Evolutionary conservation across 64 coral and sea anemone genomes (phyloP), one percentile per base, ranked within the genome.

Genomic region (Actinia tenebrosa): DNA sequence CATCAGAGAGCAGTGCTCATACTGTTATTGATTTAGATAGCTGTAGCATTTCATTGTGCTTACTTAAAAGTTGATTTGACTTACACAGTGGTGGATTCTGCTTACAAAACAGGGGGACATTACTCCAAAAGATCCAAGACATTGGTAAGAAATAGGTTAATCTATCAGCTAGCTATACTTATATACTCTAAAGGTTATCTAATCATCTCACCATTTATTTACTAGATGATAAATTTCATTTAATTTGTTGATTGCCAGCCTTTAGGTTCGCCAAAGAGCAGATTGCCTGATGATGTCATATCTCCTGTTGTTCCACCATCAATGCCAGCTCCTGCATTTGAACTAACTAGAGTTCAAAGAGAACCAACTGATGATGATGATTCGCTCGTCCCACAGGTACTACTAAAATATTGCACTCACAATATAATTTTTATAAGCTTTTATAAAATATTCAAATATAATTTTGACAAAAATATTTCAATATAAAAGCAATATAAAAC

Each of bases 221-320:
- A 37, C 30, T 64, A n/a, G 3, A 64, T 19, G 18, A 64, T 22
- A 6, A 22, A 64, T 64, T 5, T 22, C 10, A 14, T 42, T 43
- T 37, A 37, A 37, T 37, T 27, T 75, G 23, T 81, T 37, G 17
- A 53, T 81, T 17, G 18, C 79, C 45, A 92, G 90, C 81, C 90
- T 45, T 60, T 92, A 26, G 90, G 86, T 72, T 87, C 90, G 5
- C 90, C 86, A 71, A 60, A 64, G 45, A 87, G 54, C 19, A 82
- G 86, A 82, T 77, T 92, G 19, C 85, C 90, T 71, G 90, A 92
- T 87, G 90, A 92, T 83, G 90, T 92, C 58, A 92, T 92, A 23
- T 69, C 77, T 71, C 90, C 90, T 92, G 90, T 92, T 60, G 22
- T 87, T 14, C 90, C 90, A 18, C 90, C 90, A 56, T 68, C 85